Evolutionary conservation across 1,140 invertebrate genomes (phyloP).

Genomic region (Nephotettix cincticeps): DNA sequence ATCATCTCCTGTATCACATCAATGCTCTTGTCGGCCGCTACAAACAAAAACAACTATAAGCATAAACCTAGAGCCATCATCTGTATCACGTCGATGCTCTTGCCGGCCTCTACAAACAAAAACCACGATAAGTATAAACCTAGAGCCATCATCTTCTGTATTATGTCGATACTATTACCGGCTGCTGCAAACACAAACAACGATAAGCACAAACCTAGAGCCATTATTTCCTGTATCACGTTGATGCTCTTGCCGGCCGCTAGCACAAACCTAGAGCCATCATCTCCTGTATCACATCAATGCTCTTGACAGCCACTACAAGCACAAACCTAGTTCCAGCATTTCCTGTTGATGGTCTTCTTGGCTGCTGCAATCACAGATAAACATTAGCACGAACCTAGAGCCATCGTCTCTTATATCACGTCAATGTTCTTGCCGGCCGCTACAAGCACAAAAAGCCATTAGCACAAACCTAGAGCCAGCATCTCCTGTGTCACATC

Average conservation of each 20-base stretch:
- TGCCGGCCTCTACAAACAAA: no score
- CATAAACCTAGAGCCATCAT: no score
- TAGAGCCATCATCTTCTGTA: slow-evolving; percentile 77
- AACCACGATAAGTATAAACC: slow-evolving; percentile 84
- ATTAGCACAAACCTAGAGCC: no score
- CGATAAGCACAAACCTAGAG: slow-evolving; percentile 77
- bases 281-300: slow-evolving; percentile 81
- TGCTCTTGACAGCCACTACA: slow-evolving; percentile 61
- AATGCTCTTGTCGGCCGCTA: slow-evolving; percentile 63
- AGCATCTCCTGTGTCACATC: slow-evolving; percentile 81
- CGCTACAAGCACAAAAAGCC: slow-evolving; percentile 50
- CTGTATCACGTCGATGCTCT: no score
- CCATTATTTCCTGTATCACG: slow-evolving; percentile 78
- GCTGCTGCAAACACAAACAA: slow-evolving; percentile 81
- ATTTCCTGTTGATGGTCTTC: no score
- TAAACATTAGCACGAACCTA: no score
- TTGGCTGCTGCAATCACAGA: slow-evolving; percentile 50
- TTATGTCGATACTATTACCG: slow-evolving; percentile 70
- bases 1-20: slow-evolving; percentile 81
- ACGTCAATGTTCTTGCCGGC: no score
- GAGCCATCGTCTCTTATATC: no score
- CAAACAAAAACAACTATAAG: no score
- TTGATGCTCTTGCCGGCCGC: slow-evolving; percentile 69
- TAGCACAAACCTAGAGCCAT: slow-evolving; percentile 77
- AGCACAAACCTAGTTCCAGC: no score